Conservation (phyloP, 2,888 invertebrate genomes). For the Ommatoiulus sabulosus region DNA sequence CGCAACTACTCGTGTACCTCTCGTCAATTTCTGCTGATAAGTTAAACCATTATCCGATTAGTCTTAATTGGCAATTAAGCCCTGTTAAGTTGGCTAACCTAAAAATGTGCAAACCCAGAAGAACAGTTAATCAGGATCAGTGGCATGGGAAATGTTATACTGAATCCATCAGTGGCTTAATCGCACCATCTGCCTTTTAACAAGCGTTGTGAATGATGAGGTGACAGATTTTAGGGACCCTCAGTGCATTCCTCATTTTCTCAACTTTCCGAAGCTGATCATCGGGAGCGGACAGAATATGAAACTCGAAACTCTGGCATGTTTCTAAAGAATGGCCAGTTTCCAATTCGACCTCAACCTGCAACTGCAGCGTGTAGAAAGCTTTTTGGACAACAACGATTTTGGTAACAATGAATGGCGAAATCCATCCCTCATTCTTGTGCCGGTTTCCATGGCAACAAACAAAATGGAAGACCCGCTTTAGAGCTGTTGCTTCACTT, state of each 20-base stretch:
- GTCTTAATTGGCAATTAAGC: neutral
- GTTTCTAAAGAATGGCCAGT: neutral
- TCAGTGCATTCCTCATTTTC: neutral
- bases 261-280: slow-evolving; percentile 11
- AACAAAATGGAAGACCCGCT: neutral
- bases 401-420: neutral
- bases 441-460: neutral
- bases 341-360: neutral
- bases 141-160: neutral
- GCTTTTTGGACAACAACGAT: slow-evolving; percentile 13
- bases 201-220: slow-evolving; percentile 18
- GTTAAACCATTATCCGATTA: neutral
- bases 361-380: neutral
- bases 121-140: neutral
- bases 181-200: slow-evolving; percentile 43
- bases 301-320: neutral
- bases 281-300: neutral
- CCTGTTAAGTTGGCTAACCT: neutral
- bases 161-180: neutral
- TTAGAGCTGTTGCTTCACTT: neutral
- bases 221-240: slow-evolving; percentile 31
- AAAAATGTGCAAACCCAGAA: neutral
- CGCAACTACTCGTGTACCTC: too few species aligned
- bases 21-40: too few species aligned
- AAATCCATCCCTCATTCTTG: slow-evolving; percentile 24